Conservation (phyloP, 1,140 invertebrate species). For the Ceratina japonica region DNA sequence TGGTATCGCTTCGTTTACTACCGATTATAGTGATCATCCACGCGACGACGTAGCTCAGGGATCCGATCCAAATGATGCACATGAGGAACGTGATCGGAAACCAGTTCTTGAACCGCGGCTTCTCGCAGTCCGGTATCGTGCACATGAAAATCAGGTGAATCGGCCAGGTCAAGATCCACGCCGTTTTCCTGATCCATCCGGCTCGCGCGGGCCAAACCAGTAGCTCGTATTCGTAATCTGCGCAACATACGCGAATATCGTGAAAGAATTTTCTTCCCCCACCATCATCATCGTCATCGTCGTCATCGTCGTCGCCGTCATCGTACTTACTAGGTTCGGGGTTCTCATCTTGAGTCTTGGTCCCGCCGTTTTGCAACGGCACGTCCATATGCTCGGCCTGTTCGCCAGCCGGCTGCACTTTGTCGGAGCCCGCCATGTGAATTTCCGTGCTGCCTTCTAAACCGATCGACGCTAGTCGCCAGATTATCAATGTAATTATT, state of each 20-base stretch:
- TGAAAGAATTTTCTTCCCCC: background rate
- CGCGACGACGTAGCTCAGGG: conserved; percentile 91
- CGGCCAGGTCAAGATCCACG: conserved; percentile 91
- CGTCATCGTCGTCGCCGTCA: background rate
- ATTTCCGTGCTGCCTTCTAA: conserved; percentile 73
- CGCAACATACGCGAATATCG: background rate
- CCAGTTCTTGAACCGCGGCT: conserved; percentile 88
- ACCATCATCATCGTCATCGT: background rate
- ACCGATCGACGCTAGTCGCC: background rate
- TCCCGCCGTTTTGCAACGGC: conserved; percentile 77
- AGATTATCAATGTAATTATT: too few relatives aligned
- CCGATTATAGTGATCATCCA: conserved; percentile 97
- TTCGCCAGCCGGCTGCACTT: conserved; percentile 75
- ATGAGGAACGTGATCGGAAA: conserved; percentile 91
- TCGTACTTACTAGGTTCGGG: conserved; percentile 73
- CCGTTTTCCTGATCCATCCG: conserved; percentile 84
- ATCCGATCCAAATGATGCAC: conserved; percentile 94
- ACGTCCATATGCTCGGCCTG: conserved; percentile 77
- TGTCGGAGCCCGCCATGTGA: conserved; percentile 76
- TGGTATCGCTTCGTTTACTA: conserved; percentile 72
- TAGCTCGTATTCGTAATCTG: conserved; percentile 77
- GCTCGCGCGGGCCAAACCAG: conserved; percentile 79
- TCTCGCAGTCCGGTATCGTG: conserved; percentile 94
- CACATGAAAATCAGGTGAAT: conserved; percentile 90
- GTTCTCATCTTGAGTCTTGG: conserved; percentile 78